Base-by-base conservation (phyloP, 2,797 vertebrate genomes). In the Adelosebastes latens region DNA sequence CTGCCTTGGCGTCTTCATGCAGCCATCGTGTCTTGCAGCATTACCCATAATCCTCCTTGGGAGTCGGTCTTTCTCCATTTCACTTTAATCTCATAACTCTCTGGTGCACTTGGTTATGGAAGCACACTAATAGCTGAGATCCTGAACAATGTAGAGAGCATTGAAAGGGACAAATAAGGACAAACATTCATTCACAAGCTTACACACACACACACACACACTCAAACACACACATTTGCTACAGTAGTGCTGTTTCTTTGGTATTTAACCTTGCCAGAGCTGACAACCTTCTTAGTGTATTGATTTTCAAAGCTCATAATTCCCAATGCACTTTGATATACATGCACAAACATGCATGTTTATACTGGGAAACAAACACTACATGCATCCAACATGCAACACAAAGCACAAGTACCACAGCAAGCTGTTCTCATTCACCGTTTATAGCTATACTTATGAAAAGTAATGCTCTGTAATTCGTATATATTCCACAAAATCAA, bases 1-100 rank as follows among this genome's bases (percentile, higher is more conserved):
- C 53, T 61, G 61, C 36, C 6, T 12, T 68, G 6, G 34, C 42
- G 24, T 86, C 58, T 36, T 74, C 25, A 58, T 5, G 31, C 32
- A 79, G 49, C 52, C 2, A 3, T 31, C 3, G 2, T 75, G 52
- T 81, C 69, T 79, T 82, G 42, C 72, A 79, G 75, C 67, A 61
- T 82, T 59, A 83, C 32, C 74, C 32, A 80, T 73, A 83, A 88
- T 90, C 81, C 27, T 83, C 49, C 58, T 79, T 56, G 22, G 49
- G 70, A 82, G 49, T 72, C 62, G 29, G n/a, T 81, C 58, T 75
- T 82, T 60, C 68, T 77, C 75, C 29, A 68, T 89, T 85, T 79
- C 67, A 56, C 11, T 81, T 80, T 72, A 86, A 83, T 89, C 82
- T 46, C 25, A 36, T 56, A 79, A 84, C 60, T 79, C 78, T 75